phyloP scores from a whole-genome alignment of 2,113 vertebrate species.

The Pionites leucogaster region DNA sequence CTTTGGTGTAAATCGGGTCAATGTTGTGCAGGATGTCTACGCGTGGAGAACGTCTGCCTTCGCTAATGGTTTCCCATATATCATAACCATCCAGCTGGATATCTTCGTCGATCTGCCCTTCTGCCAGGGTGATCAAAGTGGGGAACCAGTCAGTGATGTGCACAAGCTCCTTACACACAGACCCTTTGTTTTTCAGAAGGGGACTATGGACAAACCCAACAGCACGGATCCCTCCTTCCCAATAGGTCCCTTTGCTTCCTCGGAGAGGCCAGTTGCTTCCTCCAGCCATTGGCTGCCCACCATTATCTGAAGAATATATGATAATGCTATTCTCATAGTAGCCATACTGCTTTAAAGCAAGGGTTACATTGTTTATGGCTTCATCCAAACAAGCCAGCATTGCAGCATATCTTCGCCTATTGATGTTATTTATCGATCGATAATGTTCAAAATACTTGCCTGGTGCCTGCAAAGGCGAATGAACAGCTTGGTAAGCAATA shows the following conservation, averaged over 20 bases:
- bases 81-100: constrained; percentile 92
- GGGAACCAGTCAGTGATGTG: constrained; percentile 99
- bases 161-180: constrained; percentile 87
- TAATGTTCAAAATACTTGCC: constrained; percentile 89
- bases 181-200: constrained; percentile 87
- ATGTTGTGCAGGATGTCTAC: constrained; percentile 97
- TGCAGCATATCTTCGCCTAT: constrained; percentile 90
- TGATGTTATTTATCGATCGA: constrained; percentile 87
- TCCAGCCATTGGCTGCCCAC: constrained; percentile 90
- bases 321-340: constrained; percentile 93
- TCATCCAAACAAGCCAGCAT: constrained; percentile 97
- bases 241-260: constrained; percentile 94
- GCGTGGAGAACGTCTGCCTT: constrained; percentile 90
- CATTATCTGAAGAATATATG: constrained; percentile 96
- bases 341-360: constrained; percentile 86
- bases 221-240: constrained; percentile 94
- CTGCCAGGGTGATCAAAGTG: constrained; percentile 89
- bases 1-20: constrained; percentile 91
- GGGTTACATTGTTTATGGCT: constrained; percentile 89
- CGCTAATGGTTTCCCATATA: constrained; percentile 95
- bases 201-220: constrained; percentile 98
- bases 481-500: constrained; percentile 94
- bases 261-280: constrained; percentile 97
- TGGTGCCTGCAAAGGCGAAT: constrained; percentile 93
- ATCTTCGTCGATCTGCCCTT: constrained; percentile 89